These are phyloP conservation scores for Sinocyclocheilus anophthalmus DNA, from an alignment of 2,113 vertebrate genomes.

Conservation along the genomic window DNA sequence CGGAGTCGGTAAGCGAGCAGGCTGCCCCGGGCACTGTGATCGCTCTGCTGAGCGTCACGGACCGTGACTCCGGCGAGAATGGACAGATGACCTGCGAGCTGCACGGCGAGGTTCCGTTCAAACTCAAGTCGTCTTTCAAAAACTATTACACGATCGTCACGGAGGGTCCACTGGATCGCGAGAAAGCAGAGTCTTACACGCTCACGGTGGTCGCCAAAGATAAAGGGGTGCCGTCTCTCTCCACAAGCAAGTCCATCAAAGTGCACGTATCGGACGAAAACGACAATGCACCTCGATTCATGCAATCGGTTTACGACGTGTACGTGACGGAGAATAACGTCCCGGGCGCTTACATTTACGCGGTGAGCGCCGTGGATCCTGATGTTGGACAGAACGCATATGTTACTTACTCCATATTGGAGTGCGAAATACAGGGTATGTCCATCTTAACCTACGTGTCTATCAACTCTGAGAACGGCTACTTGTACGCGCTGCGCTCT, in stretches of 20 bases:
- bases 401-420: conserved; percentile 93
- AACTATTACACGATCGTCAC: conserved; percentile 97
- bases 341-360: conserved; percentile 89
- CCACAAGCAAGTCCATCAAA: conserved; percentile 90
- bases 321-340: conserved; percentile 97
- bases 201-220: conserved; percentile 93
- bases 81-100: conserved; percentile 93
- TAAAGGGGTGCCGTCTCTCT: conserved; percentile 84
- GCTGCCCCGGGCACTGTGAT: conserved; percentile 92
- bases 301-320: conserved; percentile 90
- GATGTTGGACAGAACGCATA: conserved; percentile 91
- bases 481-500: conserved; percentile 94
- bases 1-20: conserved; percentile 93
- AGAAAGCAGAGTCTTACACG: conserved; percentile 87
- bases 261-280: conserved; percentile 95
- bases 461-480: conserved; percentile 96
- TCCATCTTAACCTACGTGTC: conserved; percentile 95
- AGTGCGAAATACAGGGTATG: conserved; percentile 96
- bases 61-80: conserved; percentile 94
- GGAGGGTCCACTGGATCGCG: conserved; percentile 89
- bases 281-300: conserved; percentile 93
- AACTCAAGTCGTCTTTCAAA: conserved; percentile 93
- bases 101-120: conserved; percentile 90
- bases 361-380: conserved; percentile 89
- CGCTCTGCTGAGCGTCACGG: conserved; percentile 93